A percentile compares a stretch with the other conserved stretches of the same genome.
Evolutionary conservation across 2,797 vertebrate genomes (phyloP).

Genomic region (Coendou prehensilis): DNA sequence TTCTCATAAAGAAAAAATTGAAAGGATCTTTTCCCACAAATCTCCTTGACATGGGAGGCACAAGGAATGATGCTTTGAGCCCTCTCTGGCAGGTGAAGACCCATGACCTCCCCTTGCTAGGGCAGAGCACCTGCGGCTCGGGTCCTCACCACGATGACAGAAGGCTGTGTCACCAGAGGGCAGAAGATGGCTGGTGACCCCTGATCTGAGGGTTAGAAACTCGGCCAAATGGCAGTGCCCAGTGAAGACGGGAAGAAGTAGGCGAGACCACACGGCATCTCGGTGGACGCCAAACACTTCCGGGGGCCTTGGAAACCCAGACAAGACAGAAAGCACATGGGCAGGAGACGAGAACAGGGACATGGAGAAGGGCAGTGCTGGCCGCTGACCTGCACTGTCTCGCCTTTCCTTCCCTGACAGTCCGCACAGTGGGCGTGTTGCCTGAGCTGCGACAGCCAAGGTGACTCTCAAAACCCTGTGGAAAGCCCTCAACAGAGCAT

Average conservation of each 20-base stretch:
- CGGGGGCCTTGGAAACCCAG: background rate
- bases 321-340: background rate
- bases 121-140: background rate
- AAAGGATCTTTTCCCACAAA: background rate
- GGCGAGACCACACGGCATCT: background rate
- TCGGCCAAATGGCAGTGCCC: background rate
- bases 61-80: background rate
- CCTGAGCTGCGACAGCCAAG: background rate
- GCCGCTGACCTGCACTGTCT: background rate
- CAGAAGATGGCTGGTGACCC: fast-evolving
- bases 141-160: background rate
- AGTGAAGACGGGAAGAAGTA: background rate
- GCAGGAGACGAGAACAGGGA: background rate
- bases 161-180: background rate
- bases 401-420: background rate
- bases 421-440: too few species aligned
- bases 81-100: background rate
- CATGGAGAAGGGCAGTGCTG: background rate
- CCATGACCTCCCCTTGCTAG: background rate
- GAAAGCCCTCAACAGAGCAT: background rate
- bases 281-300: background rate
- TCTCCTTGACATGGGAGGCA: background rate
- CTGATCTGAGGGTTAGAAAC: background rate
- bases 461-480: background rate
- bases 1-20: background rate